Evolutionary conservation across 2,888 invertebrate species (phyloP).

Genomic region (Mechanitis messenoides): DNA sequence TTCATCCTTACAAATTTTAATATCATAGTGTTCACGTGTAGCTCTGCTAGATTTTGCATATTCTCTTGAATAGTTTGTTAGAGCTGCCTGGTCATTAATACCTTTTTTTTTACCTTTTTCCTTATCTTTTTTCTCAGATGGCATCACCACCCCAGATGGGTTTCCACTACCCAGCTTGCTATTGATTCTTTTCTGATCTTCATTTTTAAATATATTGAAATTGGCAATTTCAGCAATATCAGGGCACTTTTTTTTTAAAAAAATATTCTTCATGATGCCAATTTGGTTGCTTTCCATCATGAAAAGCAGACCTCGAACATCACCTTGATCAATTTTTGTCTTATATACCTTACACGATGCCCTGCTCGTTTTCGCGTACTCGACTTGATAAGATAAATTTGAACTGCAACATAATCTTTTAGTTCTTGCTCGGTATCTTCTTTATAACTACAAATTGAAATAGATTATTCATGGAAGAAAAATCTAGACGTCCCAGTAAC

Average conservation of each 20-base stretch:
- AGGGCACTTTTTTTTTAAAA: conserved; percentile 86
- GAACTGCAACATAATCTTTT: too few species aligned
- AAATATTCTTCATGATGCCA: conserved; percentile 95
- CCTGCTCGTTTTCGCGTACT: too few species aligned
- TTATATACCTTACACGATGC: too few species aligned
- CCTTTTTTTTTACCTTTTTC: conserved; percentile 36
- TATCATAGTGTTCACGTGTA: conserved; percentile 88
- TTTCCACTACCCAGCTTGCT: conserved; percentile 62
- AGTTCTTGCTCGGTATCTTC: too few species aligned
- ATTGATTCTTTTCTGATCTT: conserved; percentile 89
- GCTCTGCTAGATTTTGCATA: conserved; percentile 91
- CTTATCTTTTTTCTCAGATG: conserved; percentile 74
- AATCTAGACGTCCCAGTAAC: too few species aligned
- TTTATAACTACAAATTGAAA: too few species aligned
- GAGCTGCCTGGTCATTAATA: conserved; percentile 40
- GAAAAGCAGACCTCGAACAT: conserved; percentile 80
- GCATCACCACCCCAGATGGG: conserved; percentile 55
- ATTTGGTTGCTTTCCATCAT: conserved; percentile 90
- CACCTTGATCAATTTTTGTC: too few species aligned
- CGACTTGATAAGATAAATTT: too few species aligned
- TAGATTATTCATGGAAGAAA: too few species aligned
- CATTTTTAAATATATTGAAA: conserved; percentile 85
- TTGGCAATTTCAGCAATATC: conserved; percentile 86
- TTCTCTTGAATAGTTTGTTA: conserved; percentile 81
- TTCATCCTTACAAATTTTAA: conserved; percentile 87